Base-by-base conservation (phyloP, 2,113 vertebrate species). In the Anolis sagrei region DNA sequence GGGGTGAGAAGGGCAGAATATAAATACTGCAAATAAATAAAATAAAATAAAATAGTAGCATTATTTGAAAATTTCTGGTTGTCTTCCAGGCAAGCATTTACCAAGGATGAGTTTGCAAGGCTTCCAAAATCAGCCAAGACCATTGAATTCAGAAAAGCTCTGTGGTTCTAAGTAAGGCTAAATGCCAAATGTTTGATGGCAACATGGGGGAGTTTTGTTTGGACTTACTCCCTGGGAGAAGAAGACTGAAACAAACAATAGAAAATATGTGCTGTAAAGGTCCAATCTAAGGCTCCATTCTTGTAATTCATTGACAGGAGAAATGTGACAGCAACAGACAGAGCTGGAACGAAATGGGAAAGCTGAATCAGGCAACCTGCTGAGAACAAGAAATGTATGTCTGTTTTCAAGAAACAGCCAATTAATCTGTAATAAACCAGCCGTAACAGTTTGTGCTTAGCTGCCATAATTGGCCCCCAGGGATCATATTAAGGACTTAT, bases 401-500 rank as follows among this genome's bases (percentile, higher is more conserved):
- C 77, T 86, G 54, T 74, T 86, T 74, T n/a, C 77, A 32, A 79
- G 84, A 44, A 14, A 64, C 39, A 74, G 54, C 77, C 44, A 80
- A 51, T 86, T 80, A 74, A 49, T 74, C 58, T 34, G 54, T 13
- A 73, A 86, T 74, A 74, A 86, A 73, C 73, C 51, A n/a, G 21
- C 69, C 69, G 27, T 86, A 86, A 80, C 80, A 80, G 77, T 80
- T 74, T 49, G 39, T 64, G 70, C 74, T 86, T 73, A 86, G 69
- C 70, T 51, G n/a, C 49, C 77, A 75, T 74, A 86, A 86, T 80
- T 86, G 69, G 58, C 69, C 77, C 39, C 84, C 34, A 80, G 44
- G 54, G 84, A 80, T 74, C 39, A 34, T 80, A 64, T 80, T 80
- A 80, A 73, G 84, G n/a, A 62, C 69, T 79, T 73, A 74, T 74